Evolutionary conservation across 2,888 invertebrate genomes (phyloP).

Genomic region (Capitulum mitella): DNA sequence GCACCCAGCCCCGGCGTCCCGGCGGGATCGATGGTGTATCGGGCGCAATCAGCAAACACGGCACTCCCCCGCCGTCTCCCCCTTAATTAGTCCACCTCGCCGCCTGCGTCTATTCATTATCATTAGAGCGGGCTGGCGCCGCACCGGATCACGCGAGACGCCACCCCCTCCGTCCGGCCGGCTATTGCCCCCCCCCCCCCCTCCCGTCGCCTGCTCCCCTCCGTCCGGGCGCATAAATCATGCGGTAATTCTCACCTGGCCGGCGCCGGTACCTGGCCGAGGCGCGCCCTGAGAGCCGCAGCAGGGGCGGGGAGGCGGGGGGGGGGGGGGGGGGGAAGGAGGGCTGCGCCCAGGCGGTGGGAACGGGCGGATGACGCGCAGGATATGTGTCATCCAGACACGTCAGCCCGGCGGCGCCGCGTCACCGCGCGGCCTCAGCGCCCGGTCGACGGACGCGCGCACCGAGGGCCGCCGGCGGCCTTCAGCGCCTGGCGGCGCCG

Average conservation of each 20-base stretch:
- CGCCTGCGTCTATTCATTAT: neutral
- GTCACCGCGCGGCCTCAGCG: no score
- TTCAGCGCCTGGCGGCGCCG: no score
- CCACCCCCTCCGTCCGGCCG: conserved; percentile 7
- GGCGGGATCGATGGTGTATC: neutral
- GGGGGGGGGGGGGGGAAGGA: no score
- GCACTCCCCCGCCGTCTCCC: neutral
- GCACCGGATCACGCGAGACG: neutral
- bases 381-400: no score
- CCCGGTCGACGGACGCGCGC: no score
- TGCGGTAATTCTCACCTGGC: neutral
- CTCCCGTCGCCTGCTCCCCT: neutral
- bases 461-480: no score
- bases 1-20: no score
- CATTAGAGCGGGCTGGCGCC: neutral
- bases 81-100: neutral
- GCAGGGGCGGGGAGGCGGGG: no score
- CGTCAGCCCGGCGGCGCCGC: no score
- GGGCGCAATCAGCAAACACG: neutral
- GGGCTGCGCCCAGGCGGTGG: no score
- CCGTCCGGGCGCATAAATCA: neutral
- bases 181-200: neutral
- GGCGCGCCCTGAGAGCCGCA: no score
- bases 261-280: neutral
- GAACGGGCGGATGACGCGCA: no score